Percentiles rank a stretch among this genome's conserved stretches.
Evolutionary conservation across 1,140 invertebrate species (phyloP).

Genomic region (Drosophila tristis): DNA sequence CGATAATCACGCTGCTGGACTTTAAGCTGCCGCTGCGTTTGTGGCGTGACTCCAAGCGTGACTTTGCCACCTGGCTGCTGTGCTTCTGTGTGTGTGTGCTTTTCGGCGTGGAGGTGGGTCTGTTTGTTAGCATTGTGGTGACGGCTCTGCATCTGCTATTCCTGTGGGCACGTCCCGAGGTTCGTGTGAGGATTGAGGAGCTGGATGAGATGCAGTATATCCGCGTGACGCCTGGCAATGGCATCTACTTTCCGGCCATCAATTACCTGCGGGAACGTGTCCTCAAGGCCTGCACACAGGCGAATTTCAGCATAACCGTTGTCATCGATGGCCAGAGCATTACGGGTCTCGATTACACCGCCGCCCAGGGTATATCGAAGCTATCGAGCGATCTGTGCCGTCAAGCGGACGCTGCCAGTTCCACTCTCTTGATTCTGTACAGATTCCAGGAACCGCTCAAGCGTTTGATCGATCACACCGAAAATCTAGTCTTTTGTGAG

Average conservation of each 20-base stretch:
- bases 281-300: conserved; percentile 84
- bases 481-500: conserved; percentile 78
- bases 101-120: conserved; percentile 94
- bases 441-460: conserved; percentile 64
- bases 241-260: conserved; percentile 88
- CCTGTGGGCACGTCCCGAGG: conserved; percentile 91
- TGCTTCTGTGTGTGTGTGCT: conserved; percentile 92
- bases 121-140: conserved; percentile 93
- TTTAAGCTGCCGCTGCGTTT: conserved; percentile 88
- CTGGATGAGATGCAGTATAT: conserved; percentile 85
- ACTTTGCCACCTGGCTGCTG: conserved; percentile 88
- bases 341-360: conserved; percentile 87
- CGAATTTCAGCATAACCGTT: conserved; percentile 84
- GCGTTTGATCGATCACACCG: conserved; percentile 68
- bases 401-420: conserved; percentile 55
- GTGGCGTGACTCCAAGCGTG: conserved; percentile 90
- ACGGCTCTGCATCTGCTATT: conserved; percentile 93
- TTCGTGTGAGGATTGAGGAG: conserved; percentile 87
- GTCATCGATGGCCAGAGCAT: conserved; percentile 87
- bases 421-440: conserved; percentile 65
- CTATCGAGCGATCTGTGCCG: conserved; percentile 69
- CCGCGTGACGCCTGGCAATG: conserved; percentile 86
- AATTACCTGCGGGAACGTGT: conserved; percentile 86
- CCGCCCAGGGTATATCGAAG: conserved; percentile 83
- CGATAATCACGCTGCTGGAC: conserved; percentile 86